Conservation (phyloP, 1,140 invertebrate species). For the Philotrypesis tridentata region DNA sequence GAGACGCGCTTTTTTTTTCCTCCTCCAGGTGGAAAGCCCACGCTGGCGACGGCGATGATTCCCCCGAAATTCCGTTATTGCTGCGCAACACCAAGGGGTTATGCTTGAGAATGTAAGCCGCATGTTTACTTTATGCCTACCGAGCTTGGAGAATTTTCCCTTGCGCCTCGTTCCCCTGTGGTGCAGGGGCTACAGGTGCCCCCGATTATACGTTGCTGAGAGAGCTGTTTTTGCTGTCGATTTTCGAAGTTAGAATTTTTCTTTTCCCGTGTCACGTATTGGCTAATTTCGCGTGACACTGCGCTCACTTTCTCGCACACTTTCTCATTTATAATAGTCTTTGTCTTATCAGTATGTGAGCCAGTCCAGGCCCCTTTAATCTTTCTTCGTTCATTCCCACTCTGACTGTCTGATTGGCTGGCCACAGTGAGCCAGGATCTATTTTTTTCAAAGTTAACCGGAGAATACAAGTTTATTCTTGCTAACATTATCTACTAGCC, state of each 20-base stretch:
- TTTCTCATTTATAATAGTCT: neutral
- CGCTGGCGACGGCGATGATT: neutral
- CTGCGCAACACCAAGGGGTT: neutral
- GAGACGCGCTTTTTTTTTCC: neutral
- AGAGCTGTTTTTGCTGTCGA: neutral
- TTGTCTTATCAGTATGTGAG: neutral
- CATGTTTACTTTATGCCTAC: neutral
- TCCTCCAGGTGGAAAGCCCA: neutral
- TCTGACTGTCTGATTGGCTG: neutral
- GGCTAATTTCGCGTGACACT: neutral
- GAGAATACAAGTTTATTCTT: slow-evolving; percentile 28
- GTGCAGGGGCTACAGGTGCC: neutral
- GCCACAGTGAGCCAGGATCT: neutral
- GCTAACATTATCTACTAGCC: slow-evolving; percentile 19
- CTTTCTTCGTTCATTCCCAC: neutral
- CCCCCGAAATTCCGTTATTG: neutral
- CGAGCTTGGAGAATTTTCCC: neutral
- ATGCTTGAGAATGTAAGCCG: neutral
- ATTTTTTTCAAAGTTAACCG: slow-evolving; percentile 21
- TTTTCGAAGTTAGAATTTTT: neutral
- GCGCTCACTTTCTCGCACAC: neutral
- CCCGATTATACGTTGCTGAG: neutral
- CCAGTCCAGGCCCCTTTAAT: neutral
- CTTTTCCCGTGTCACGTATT: neutral
- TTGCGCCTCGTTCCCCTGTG: neutral